Conservation (phyloP, 2,113 vertebrate genomes). For the Tichodroma muraria region DNA sequence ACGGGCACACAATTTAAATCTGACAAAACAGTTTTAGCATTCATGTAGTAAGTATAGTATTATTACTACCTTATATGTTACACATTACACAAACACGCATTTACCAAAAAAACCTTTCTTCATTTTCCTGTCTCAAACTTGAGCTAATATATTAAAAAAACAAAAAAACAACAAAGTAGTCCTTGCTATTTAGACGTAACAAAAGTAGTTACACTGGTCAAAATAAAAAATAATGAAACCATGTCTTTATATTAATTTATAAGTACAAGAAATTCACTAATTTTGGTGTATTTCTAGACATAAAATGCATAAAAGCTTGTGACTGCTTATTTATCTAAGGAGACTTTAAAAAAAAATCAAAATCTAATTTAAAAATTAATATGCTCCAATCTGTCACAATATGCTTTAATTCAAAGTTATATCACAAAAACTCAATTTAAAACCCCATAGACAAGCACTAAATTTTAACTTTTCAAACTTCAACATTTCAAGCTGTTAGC, state of each 20-base stretch:
- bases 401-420: neutral
- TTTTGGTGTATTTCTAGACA: neutral
- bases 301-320: neutral
- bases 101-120: neutral
- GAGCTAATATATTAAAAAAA: neutral
- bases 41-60: neutral
- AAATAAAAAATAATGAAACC: neutral
- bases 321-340: neutral
- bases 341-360: neutral
- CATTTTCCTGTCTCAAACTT: neutral
- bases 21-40: neutral
- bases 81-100: neutral
- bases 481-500: neutral
- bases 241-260: neutral
- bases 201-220: neutral
- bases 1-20: neutral
- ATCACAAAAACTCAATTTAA: neutral
- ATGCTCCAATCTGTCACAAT: neutral
- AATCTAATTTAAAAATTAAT: neutral
- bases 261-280: neutral
- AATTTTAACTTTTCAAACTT: neutral
- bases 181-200: neutral
- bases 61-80: neutral
- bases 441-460: fast-evolving
- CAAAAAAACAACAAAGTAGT: neutral